These are phyloP conservation scores for Parambassis ranga DNA, from an alignment of 2,797 vertebrate genomes.

Conservation along the genomic window DNA sequence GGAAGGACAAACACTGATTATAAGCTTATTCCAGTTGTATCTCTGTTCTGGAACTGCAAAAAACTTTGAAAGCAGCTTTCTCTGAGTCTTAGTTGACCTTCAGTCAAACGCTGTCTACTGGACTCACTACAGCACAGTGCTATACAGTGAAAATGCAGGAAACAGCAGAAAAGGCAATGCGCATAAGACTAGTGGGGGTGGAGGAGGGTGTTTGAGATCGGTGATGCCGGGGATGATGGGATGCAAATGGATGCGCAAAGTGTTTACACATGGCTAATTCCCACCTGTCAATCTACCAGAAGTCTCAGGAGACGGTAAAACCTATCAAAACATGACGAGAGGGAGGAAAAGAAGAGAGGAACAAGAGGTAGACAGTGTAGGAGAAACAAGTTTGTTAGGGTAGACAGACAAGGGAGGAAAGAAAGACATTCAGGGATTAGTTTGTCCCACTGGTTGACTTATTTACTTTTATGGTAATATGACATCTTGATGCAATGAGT, in stretches of 20 bases:
- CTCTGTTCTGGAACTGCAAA: background rate
- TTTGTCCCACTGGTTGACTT: background rate
- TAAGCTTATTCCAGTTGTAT: background rate
- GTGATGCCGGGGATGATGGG: conserved; percentile 59
- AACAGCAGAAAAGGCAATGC: conserved; percentile 45
- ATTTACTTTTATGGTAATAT: background rate
- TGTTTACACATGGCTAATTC: conserved; percentile 78
- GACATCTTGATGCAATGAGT: background rate
- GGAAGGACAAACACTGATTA: background rate
- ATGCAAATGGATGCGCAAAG: conserved; percentile 73
- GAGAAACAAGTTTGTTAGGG: background rate
- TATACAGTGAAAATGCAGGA: conserved; percentile 42
- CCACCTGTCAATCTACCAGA: conserved; percentile 69
- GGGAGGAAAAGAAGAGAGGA: conserved; percentile 9
- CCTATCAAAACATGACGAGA: conserved; percentile 31
- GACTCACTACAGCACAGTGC: background rate
- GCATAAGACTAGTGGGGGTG: conserved; percentile 15
- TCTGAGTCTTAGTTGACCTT: conserved; percentile 30
- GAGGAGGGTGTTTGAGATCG: conserved; percentile 47
- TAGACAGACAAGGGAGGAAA: background rate
- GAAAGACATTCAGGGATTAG: background rate
- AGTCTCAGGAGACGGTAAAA: conserved; percentile 47
- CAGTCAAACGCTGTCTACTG: conserved; percentile 27
- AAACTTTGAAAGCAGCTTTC: background rate
- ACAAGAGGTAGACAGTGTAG: background rate